Conservation (phyloP, 1,140 invertebrate genomes). For the Thereuonema tuberculata region DNA sequence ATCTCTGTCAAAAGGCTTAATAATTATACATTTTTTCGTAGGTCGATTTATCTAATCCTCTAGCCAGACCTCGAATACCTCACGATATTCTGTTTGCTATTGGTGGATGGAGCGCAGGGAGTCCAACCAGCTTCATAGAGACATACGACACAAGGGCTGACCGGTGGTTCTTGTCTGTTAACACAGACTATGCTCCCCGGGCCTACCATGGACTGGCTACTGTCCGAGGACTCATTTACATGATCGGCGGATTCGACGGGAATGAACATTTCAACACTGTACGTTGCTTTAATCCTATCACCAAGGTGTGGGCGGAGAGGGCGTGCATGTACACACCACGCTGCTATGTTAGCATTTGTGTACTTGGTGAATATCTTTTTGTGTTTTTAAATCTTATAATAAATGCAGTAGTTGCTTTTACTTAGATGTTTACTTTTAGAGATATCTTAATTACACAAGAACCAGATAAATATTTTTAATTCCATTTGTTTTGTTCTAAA, state of each 20-base stretch:
- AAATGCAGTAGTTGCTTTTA: too few species aligned
- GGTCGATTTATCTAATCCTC: slow-evolving; percentile 38
- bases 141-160: slow-evolving; percentile 48
- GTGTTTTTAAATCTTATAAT: too few species aligned
- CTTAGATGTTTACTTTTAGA: too few species aligned
- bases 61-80: slow-evolving; percentile 47
- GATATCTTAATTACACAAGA: too few species aligned
- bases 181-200: slow-evolving; percentile 45
- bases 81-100: slow-evolving; percentile 54
- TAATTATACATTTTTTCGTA: too few species aligned
- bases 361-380: slow-evolving; percentile 35
- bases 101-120: slow-evolving; percentile 64
- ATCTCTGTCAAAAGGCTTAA: too few species aligned
- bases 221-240: slow-evolving; percentile 51
- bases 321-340: slow-evolving; percentile 55
- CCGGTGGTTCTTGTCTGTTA: slow-evolving; percentile 42
- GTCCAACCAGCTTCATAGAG: slow-evolving; percentile 60
- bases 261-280: slow-evolving; percentile 54
- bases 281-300: slow-evolving; percentile 47
- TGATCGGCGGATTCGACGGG: slow-evolving; percentile 61
- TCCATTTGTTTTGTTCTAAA: too few species aligned
- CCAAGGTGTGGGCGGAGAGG: slow-evolving; percentile 45
- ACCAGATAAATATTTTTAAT: too few species aligned
- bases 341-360: slow-evolving; percentile 61
- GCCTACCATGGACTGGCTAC: slow-evolving; percentile 60